Evolutionary conservation across 2,797 vertebrate species (phyloP).

Genomic region (Chrysocyon brachyurus): DNA sequence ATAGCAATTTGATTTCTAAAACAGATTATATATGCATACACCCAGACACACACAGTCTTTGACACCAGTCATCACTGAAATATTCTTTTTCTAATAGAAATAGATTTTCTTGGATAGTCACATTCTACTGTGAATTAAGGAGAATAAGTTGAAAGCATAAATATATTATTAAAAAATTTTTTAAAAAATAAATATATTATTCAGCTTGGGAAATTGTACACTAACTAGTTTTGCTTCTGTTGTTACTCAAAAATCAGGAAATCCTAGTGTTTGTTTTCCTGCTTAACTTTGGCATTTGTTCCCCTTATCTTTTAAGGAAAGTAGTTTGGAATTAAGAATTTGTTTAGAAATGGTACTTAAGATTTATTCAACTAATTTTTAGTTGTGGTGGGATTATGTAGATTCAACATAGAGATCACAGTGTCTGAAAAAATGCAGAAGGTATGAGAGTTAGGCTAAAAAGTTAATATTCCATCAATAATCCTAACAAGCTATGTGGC

Average conservation of each 20-base stretch:
- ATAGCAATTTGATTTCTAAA: not conserved
- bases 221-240: not conserved
- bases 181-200: not conserved
- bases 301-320: not conserved
- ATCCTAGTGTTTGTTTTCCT: not conserved
- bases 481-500: not conserved
- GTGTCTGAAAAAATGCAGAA: not conserved
- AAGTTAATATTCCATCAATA: not conserved
- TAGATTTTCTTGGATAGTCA: conserved; percentile 28
- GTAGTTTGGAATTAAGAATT: not conserved
- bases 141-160: not conserved
- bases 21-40: not conserved
- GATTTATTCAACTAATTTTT: not conserved
- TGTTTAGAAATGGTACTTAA: not conserved
- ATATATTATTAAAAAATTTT: too few relatives aligned
- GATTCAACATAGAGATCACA: not conserved
- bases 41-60: not conserved
- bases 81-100: not conserved
- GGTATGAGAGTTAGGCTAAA: not conserved
- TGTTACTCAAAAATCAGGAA: not conserved
- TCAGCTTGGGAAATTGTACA: not conserved
- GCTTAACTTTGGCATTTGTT: not conserved
- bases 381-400: not conserved
- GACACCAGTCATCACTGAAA: not conserved
- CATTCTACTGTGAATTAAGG: not conserved